phyloP scores from a whole-genome alignment of 2,113 vertebrate species.

The Arvicanthis niloticus region DNA sequence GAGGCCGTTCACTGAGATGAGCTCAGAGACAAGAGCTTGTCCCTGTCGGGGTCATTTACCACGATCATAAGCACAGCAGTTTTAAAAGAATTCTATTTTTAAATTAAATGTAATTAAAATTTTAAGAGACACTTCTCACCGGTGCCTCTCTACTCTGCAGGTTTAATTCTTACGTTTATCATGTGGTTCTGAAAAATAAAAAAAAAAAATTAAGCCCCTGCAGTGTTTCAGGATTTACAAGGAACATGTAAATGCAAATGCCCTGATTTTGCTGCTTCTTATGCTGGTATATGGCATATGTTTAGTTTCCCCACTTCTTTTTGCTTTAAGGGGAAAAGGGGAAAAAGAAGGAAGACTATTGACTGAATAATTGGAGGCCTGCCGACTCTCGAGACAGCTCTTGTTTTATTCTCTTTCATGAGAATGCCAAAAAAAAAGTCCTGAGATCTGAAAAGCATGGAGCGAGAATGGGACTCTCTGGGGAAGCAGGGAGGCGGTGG shows the following conservation, averaged over 20 bases:
- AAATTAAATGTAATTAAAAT: not conserved
- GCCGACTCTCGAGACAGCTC: constrained; percentile 34
- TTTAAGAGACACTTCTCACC: not conserved
- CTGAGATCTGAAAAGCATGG: not conserved
- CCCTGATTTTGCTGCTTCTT: not conserved
- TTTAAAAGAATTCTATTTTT: not conserved
- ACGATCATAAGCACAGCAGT: not conserved
- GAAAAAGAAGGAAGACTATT: rapidly evolving
- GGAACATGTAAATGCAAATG: not conserved
- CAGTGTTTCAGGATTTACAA: constrained; percentile 24
- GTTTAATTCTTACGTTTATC: not conserved
- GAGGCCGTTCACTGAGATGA: not conserved
- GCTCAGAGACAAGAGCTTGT: not conserved
- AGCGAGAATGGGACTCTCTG: not conserved
- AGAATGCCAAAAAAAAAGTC: not conserved
- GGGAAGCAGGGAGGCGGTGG: not conserved
- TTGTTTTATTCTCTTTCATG: constrained; percentile 70
- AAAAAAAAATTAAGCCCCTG: not conserved
- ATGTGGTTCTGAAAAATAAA: not conserved
- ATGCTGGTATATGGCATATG: not conserved
- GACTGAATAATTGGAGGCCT: constrained; percentile 39
- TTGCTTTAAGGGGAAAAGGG: not conserved
- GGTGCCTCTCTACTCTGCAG: not conserved
- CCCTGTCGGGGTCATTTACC: not conserved
- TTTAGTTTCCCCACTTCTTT: constrained; percentile 9